These are phyloP conservation scores for Lucifuga dentata DNA, from an alignment of 2,113 vertebrate genomes.

Conservation along the genomic window DNA sequence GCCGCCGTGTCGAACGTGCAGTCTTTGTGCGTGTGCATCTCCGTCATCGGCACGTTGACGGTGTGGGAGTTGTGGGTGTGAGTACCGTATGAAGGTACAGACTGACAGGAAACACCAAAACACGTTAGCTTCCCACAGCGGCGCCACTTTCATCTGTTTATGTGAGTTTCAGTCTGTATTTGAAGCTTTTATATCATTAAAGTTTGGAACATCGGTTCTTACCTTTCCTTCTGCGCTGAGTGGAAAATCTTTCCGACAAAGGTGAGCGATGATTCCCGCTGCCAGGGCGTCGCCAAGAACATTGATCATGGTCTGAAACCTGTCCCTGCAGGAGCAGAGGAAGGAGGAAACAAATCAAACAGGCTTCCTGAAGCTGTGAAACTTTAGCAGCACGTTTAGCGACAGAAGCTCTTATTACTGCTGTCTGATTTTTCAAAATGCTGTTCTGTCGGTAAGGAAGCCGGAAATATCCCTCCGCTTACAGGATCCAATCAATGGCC, in stretches of 20 bases:
- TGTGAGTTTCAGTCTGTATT: too few species aligned
- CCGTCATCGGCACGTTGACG: constrained; percentile 70
- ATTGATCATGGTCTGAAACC: constrained; percentile 89
- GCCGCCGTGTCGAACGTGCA: constrained; percentile 72
- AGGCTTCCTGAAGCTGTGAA: too few species aligned
- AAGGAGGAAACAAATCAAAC: neutral
- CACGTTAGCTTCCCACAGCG: neutral
- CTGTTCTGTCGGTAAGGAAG: too few species aligned
- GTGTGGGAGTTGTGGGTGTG: constrained; percentile 61
- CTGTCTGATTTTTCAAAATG: too few species aligned
- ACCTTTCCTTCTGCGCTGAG: constrained; percentile 71
- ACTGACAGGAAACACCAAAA: constrained; percentile 47
- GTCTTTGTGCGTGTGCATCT: constrained; percentile 78
- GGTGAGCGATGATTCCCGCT: constrained; percentile 87
- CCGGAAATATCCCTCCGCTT: constrained; percentile 67
- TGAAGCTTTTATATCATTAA: too few species aligned
- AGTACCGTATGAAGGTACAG: constrained; percentile 67
- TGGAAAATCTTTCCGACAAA: constrained; percentile 87
- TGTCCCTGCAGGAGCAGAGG: constrained; percentile 75
- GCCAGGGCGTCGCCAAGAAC: constrained; percentile 88
- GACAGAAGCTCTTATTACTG: too few species aligned
- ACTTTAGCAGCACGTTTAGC: too few species aligned
- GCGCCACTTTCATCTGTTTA: too few species aligned
- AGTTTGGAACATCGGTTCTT: constrained; percentile 1
- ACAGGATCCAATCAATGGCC: constrained; percentile 91